Evolutionary conservation across 2,797 vertebrate species (phyloP), one percentile per base, ranked within the genome.

Genomic region (Pantherophis vulpinus): DNA sequence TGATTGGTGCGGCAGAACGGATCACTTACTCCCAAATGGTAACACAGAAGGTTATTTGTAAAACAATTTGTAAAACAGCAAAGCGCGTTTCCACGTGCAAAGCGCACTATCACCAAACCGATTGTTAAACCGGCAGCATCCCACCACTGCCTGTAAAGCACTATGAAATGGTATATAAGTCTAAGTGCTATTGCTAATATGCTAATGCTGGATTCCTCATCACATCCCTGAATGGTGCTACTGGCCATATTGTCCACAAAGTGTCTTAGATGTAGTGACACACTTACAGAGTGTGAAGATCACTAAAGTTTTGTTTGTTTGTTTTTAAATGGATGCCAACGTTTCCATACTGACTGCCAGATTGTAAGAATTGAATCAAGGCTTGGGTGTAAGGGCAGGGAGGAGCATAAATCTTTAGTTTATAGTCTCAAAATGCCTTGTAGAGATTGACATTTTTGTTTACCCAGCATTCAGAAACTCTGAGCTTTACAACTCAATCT

Each of bases 391-490:
- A 5, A 47, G 6, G n/a, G 6, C 14, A 8, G 6, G n/a, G 18
- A 74, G 23, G 18, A 56, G 55, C 42, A 59, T 90, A 97, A 96
- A 95, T 87, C 70, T 93, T 96, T 14, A 90, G 90, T 95, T 94
- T 95, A 90, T 92, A 91, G 96, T 94, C 92, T 93, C 94, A 95
- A 74, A 96, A 92, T 79, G 93, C 89, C 58, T 47, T 42, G 94
- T 59, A 95, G 70, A 96, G 94, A 96, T 90, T 95, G 95, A 96
- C 94, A 96, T 96, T 97, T 96, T 94, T 93, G 95, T 96, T 96
- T 92, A 93, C 86, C 96, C 95, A 93, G 94, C 91, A 96, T 97
- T 96, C 93, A 59, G 90, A 93, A 94, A 97, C 93, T 79, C 94
- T 95, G 94, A 93, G 92, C 96, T 95, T 89, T 93, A 97, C 95